phyloP scores from a whole-genome alignment of 1,140 invertebrate genomes.

The Heliconius nattereri region DNA sequence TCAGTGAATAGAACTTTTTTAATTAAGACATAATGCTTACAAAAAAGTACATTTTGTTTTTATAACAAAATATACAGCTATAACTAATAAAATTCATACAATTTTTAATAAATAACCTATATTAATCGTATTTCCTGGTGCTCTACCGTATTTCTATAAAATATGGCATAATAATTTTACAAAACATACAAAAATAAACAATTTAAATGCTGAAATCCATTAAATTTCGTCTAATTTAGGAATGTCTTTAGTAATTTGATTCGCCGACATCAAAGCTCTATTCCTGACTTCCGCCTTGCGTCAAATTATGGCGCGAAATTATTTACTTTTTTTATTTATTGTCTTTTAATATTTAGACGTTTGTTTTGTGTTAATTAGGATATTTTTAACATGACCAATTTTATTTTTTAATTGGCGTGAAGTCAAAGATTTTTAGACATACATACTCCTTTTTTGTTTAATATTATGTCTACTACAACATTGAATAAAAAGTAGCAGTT shows the following conservation, averaged over 20 bases:
- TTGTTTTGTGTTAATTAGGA: conserved; percentile 16
- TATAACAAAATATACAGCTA: too few relatives aligned
- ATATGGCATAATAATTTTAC: too few relatives aligned
- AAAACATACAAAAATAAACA: conserved; percentile 23
- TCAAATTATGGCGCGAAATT: conserved; percentile 53
- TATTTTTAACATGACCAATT: conserved; percentile 11
- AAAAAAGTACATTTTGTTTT: too few relatives aligned
- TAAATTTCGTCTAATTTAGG: conserved; percentile 31
- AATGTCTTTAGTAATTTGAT: conserved; percentile 64
- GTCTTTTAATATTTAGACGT: conserved; percentile 27
- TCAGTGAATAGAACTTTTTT: too few relatives aligned
- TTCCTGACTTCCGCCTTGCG: conserved; percentile 49
- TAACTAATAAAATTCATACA: too few relatives aligned
- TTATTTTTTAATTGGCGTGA: neutral
- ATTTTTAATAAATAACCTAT: too few relatives aligned
- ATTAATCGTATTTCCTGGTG: too few relatives aligned
- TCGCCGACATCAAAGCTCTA: conserved; percentile 62
- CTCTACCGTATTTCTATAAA: too few relatives aligned
- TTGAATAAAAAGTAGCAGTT: too few relatives aligned
- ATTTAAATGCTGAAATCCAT: conserved; percentile 15
- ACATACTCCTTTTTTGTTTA: neutral
- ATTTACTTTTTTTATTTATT: conserved; percentile 40
- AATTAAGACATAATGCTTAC: too few relatives aligned
- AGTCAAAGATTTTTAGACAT: neutral
- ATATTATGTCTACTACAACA: too few relatives aligned